A percentile compares a stretch with the other conserved stretches of the same genome.
These are phyloP conservation scores for Solea senegalensis DNA, from an alignment of 2,113 vertebrate genomes.

Conservation along the genomic window DNA sequence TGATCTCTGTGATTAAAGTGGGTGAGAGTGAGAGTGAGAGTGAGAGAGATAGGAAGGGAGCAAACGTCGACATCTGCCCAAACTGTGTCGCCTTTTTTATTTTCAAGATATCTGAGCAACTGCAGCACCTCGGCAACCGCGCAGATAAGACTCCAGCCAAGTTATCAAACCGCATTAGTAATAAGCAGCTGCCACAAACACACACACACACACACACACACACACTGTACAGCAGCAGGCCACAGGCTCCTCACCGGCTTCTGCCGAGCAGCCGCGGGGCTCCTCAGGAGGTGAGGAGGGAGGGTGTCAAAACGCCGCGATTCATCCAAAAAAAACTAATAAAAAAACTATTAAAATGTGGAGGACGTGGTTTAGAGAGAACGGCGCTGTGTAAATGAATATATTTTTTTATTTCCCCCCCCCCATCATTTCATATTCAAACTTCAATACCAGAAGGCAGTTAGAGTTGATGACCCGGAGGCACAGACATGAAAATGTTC, in stretches of 20 bases:
- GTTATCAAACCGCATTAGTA: constrained; percentile 73
- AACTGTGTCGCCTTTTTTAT: constrained; percentile 35
- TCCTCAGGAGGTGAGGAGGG: constrained; percentile 13
- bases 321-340: constrained; percentile 6
- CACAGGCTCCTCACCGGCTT: constrained; percentile 6
- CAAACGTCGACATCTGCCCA: constrained; percentile 52
- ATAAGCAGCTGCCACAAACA: constrained; percentile 57
- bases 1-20: constrained; percentile 49
- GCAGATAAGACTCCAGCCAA: constrained; percentile 62
- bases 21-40: not conserved
- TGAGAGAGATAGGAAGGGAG: constrained; percentile 18
- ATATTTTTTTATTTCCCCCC: constrained; percentile 22
- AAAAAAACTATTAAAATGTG: not conserved
- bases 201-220: constrained; percentile 33
- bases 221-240: constrained; percentile 26
- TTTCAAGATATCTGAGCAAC: constrained; percentile 54
- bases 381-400: constrained; percentile 6
- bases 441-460: constrained; percentile 2
- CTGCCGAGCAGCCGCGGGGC: constrained; percentile 31
- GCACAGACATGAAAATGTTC: too few relatives aligned
- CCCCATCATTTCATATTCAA: constrained; percentile 36
- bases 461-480: constrained; percentile 11
- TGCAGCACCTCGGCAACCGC: constrained; percentile 46
- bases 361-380: not conserved
- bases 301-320: constrained; percentile 10